A percentile compares a stretch with the other conserved stretches of the same genome.
Conservation (phyloP, 2,888 invertebrate genomes). For the Torymus aiolomorphi region DNA sequence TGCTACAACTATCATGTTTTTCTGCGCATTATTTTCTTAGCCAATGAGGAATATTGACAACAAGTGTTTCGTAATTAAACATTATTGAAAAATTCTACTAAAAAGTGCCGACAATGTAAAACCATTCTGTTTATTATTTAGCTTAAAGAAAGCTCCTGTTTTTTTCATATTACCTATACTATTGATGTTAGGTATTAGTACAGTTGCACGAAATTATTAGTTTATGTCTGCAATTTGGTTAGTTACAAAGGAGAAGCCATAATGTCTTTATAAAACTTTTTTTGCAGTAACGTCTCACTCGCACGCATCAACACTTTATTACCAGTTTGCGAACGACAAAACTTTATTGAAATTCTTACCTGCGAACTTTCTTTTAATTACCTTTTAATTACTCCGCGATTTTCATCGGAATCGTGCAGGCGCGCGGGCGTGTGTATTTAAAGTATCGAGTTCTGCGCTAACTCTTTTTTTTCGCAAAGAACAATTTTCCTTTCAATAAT, state of each 20-base stretch:
- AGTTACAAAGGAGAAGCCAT: background rate
- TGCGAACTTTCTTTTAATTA: conserved; percentile 51
- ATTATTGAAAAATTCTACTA: no score
- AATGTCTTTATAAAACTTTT: conserved; percentile 38
- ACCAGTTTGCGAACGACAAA: background rate
- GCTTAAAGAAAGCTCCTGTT: no score
- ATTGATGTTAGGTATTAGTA: no score
- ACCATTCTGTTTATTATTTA: no score
- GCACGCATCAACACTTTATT: background rate
- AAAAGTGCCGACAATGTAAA: no score
- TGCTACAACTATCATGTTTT: conserved; percentile 10
- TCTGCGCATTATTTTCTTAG: no score
- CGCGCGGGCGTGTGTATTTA: conserved; percentile 14
- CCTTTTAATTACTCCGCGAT: conserved; percentile 38
- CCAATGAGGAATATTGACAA: no score
- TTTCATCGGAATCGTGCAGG: background rate
- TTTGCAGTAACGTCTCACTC: conserved; percentile 20
- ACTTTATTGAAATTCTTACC: conserved; percentile 38
- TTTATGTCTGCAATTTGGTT: no score
- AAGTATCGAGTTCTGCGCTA: conserved; percentile 39
- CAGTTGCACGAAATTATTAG: background rate
- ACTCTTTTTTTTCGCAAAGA: conserved; percentile 19
- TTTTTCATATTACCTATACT: no score
- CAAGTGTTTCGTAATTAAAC: no score
- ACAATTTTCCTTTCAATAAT: conserved; percentile 35